Percentiles rank a stretch among this genome's conserved stretches.
phyloP scores from a whole-genome alignment of 2,797 vertebrate species.

The Sebastes melanostomus region DNA sequence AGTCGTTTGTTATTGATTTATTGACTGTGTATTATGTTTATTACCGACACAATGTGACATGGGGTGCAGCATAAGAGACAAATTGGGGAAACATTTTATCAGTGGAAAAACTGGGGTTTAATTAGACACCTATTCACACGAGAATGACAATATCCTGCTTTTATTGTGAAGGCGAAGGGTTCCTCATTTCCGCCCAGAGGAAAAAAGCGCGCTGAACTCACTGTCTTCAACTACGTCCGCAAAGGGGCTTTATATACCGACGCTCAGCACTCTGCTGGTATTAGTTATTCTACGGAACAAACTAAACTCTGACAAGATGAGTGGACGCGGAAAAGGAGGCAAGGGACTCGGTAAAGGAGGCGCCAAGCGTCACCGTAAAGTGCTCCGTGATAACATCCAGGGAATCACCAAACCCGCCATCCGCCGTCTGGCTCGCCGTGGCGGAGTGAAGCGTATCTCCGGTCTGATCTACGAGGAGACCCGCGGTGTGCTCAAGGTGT shows the following conservation, averaged over 20 bases:
- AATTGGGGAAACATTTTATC: too few species aligned
- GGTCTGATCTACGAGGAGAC: constrained; percentile 49
- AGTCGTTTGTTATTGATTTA: too few species aligned
- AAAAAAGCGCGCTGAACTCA: not conserved
- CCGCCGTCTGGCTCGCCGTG: constrained; percentile 24
- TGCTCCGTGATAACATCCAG: constrained; percentile 35
- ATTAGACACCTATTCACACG: too few species aligned
- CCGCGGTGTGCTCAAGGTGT: constrained; percentile 32
- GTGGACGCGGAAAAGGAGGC: not conserved
- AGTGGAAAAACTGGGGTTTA: too few species aligned
- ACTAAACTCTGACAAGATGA: not conserved
- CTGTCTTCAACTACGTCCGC: not conserved
- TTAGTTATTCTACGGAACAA: not conserved
- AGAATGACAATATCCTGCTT: too few species aligned
- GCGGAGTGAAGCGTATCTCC: constrained; percentile 25
- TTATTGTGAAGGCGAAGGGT: not conserved
- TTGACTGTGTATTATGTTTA: too few species aligned
- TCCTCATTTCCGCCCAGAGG: not conserved
- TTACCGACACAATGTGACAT: too few species aligned
- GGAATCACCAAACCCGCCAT: constrained; percentile 45
- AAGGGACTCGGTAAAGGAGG: constrained; percentile 11
- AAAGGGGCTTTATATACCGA: accelerated
- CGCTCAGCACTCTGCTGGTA: accelerated
- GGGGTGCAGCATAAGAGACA: too few species aligned
- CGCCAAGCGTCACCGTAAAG: not conserved